A percentile compares a stretch with the other conserved stretches of the same genome.
Conservation (phyloP, 1,140 invertebrate genomes). For the Calephelis nemesis region DNA sequence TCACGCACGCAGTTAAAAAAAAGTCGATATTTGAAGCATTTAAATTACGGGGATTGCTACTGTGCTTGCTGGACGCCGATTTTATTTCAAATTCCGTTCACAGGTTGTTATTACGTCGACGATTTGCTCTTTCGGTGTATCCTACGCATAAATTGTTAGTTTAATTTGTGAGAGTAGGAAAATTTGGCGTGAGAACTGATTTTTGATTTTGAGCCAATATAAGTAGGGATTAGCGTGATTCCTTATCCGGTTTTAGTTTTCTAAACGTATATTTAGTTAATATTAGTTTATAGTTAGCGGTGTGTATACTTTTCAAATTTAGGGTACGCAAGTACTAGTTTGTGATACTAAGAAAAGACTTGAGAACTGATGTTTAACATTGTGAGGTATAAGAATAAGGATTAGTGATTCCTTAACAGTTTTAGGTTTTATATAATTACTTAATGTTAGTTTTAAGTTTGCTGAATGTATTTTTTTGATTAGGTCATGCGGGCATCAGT, state of each 20-base stretch:
- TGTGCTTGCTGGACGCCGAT: conserved; percentile 54
- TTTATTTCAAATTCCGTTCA: conserved; percentile 53
- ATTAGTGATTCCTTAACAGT: no score
- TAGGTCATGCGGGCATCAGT: no score
- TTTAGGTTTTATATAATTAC: no score
- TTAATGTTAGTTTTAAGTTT: no score
- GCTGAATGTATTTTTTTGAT: no score
- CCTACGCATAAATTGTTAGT: conserved; percentile 56
- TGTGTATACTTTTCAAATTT: no score
- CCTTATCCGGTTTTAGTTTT: background rate
- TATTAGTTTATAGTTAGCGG: no score
- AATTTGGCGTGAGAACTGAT: conserved; percentile 61
- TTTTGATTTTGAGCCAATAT: conserved; percentile 27
- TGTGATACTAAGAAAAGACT: no score
- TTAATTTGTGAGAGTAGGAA: conserved; percentile 66
- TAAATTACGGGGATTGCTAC: conserved; percentile 74
- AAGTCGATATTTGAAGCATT: conserved; percentile 72
- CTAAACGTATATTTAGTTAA: no score
- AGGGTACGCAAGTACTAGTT: no score
- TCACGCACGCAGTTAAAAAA: conserved; percentile 52
- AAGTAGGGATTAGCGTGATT: conserved; percentile 27
- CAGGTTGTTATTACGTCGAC: conserved; percentile 64
- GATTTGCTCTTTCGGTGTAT: conserved; percentile 58
- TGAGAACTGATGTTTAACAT: no score
- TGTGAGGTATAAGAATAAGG: no score